These are phyloP conservation scores for Tolmerus cingulatus DNA, from an alignment of 2,888 invertebrate species.

Conservation along the genomic window DNA sequence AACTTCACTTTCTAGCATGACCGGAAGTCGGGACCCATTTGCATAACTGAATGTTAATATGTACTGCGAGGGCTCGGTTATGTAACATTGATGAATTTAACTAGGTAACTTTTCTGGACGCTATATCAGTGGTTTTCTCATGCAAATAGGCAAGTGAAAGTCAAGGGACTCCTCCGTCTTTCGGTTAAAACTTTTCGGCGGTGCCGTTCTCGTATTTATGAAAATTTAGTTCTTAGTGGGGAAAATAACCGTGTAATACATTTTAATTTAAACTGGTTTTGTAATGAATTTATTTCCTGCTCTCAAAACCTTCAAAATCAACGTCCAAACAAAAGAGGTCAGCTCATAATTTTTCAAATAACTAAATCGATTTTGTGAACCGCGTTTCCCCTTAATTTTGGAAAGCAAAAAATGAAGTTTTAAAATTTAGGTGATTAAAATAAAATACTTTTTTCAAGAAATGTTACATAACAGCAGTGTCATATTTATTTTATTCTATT, in stretches of 20 bases:
- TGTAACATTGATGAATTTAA: not conserved
- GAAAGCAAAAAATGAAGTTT: no score
- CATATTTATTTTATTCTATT: no score
- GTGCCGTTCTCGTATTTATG: not conserved
- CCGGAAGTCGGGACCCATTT: conserved; percentile 21
- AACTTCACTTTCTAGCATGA: not conserved
- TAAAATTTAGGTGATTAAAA: no score
- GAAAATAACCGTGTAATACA: not conserved
- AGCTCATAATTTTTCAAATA: no score
- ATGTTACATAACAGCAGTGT: no score
- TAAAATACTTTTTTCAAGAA: no score
- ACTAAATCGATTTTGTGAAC: no score
- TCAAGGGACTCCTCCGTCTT: not conserved
- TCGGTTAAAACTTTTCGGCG: not conserved
- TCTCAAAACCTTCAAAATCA: no score
- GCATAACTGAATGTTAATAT: conserved; percentile 10
- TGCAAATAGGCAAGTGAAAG: not conserved
- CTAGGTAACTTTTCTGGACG: not conserved
- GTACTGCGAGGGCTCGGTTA: not conserved
- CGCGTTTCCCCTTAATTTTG: no score
- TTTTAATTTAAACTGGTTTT: no score
- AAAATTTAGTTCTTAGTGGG: not conserved
- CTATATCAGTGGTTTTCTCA: not conserved
- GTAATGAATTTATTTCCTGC: no score
- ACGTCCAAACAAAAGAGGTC: no score